Conservation (phyloP, 2,113 vertebrate species). For the Sorex araneus region DNA sequence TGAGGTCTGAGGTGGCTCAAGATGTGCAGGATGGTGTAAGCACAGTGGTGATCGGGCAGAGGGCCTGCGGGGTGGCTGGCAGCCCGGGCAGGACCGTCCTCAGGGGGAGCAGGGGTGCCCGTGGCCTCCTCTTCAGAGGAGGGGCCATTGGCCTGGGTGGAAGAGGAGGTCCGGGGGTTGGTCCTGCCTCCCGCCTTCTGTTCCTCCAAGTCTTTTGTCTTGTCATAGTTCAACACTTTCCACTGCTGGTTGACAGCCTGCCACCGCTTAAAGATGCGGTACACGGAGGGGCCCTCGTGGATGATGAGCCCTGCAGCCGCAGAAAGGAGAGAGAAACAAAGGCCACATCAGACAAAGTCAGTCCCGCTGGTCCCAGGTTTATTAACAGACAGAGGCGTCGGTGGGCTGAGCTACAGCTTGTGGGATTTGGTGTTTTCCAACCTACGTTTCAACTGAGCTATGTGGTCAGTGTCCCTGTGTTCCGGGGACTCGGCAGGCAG, state of each 20-base stretch:
- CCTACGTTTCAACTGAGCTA: neutral
- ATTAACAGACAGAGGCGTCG: fast-evolving
- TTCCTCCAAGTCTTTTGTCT: slow-evolving; percentile 95
- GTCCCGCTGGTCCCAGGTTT: neutral
- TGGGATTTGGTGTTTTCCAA: neutral
- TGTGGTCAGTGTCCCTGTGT: neutral
- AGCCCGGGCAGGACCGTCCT: slow-evolving; percentile 86
- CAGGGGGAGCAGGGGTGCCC: slow-evolving; percentile 65
- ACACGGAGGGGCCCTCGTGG: slow-evolving; percentile 98
- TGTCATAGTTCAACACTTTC: slow-evolving; percentile 99
- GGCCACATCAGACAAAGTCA: neutral
- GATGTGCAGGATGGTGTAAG: slow-evolving; percentile 98
- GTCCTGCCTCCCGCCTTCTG: slow-evolving; percentile 93
- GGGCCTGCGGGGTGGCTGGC: slow-evolving; percentile 88
- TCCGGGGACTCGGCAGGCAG: neutral
- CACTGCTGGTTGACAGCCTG: slow-evolving; percentile 99
- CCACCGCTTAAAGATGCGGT: slow-evolving; percentile 99
- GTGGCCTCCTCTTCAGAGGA: slow-evolving; percentile 51
- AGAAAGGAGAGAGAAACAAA: slow-evolving; percentile 66
- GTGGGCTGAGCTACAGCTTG: neutral
- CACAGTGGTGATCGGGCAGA: slow-evolving; percentile 97
- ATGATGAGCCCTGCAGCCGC: slow-evolving; percentile 94
- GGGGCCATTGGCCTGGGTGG: slow-evolving; percentile 90
- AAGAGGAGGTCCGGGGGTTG: slow-evolving; percentile 92
- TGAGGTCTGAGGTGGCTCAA: slow-evolving; percentile 97